phyloP scores from a whole-genome alignment of 2,888 invertebrate species.

The Trichopria drosophilae region DNA sequence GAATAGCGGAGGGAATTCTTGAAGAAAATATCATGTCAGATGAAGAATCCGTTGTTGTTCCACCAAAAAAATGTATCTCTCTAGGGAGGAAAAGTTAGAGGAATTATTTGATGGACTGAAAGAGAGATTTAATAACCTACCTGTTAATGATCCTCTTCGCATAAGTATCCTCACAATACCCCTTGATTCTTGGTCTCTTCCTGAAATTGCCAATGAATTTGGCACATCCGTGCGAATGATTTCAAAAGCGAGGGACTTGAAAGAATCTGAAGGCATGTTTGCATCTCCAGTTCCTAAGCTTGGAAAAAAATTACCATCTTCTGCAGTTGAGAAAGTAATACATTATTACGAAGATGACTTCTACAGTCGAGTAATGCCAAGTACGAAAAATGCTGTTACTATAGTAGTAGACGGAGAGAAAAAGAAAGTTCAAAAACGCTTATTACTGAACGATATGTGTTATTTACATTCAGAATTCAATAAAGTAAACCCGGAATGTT shows the following conservation, averaged over 20 bases:
- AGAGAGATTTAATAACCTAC: conserved; percentile 10
- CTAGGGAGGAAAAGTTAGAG: conserved; percentile 3
- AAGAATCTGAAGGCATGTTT: not conserved
- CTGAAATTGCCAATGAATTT: conserved; percentile 10
- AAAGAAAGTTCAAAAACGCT: conserved; percentile 9
- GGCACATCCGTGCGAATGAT: conserved; percentile 6
- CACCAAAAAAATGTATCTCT: not conserved
- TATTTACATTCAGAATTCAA: no score
- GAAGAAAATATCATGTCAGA: no score
- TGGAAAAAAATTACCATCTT: no score
- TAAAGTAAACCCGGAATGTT: conserved; percentile 3
- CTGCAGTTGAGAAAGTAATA: not conserved
- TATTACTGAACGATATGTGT: conserved; percentile 7
- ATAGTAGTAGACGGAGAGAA: conserved; percentile 6
- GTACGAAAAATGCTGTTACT: conserved; percentile 4
- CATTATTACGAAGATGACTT: conserved; percentile 8
- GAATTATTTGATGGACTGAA: conserved; percentile 10
- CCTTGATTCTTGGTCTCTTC: conserved; percentile 7
- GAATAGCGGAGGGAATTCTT: no score
- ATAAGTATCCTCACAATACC: conserved; percentile 8
- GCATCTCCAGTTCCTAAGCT: not conserved
- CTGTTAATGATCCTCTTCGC: conserved; percentile 11
- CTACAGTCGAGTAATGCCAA: conserved; percentile 12
- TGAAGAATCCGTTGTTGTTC: not conserved
- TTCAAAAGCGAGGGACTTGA: conserved; percentile 1